Evolutionary conservation across 2,797 vertebrate genomes (phyloP), one percentile per base, ranked within the genome.

Genomic region (Myotis vivesi): DNA sequence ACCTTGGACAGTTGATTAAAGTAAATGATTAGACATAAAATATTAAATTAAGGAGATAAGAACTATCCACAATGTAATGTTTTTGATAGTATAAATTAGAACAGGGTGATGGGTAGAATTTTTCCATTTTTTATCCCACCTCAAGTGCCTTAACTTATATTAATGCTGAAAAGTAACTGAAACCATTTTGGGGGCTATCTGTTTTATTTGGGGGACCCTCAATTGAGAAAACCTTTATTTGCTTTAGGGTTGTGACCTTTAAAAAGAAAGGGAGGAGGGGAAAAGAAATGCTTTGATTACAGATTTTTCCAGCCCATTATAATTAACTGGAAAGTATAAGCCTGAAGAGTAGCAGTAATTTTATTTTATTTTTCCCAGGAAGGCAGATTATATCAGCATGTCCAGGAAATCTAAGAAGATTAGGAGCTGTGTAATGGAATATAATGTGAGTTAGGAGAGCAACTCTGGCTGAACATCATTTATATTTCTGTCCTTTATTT

Each of bases 311-410:
- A 88, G 17, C 72, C 53, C 77, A 36, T 59, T 76, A 17, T 69
- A 88, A 75, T 91, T 92, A 88, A 85, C 36, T 91, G 33, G 46
- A 66, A 86, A 92, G 59, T 81, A 0, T 79, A 53, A 77, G 22
- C 77, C 41, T 71, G 28, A 68, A 66, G 83, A 90, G 36, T 86
- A 73, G 62, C 87, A 86, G 66, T 90, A 41, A 83, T 91, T 96
- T 92, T 89, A 91, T 71, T 76, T 53, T 73, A 64, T 86, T 82
- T 89, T 83, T 44, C 89, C 77, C 86, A 71, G 81, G 57, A 83
- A 95, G 79, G 30, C 76, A 94, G 76, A 92, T 95, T 92, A 38
- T 90, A 69, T 86, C 91, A 94, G 41, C 89, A 57, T 86, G 81
- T 30, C 66, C 28, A 89, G 76, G 55, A 91, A 94, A 44, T 17